Evolutionary conservation across 1,140 invertebrate genomes (phyloP).

Genomic region (Propsilocerus akamusi): DNA sequence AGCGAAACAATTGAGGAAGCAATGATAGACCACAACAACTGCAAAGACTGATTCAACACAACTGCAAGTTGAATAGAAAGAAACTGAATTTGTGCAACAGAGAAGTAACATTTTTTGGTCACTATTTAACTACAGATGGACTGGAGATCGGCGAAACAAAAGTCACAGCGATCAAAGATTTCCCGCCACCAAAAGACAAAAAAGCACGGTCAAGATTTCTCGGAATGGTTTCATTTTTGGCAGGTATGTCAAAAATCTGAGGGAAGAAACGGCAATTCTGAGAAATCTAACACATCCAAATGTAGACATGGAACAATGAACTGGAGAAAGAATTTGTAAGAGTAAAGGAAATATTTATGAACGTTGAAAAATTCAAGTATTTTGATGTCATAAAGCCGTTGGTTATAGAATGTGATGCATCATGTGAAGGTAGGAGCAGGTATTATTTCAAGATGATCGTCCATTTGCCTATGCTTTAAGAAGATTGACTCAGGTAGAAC

Average conservation of each 20-base stretch:
- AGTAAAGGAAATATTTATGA: conserved; percentile 16
- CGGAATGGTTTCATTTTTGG: conserved; percentile 23
- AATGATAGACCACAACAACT: conserved; percentile 13
- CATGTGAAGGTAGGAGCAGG: conserved; percentile 11
- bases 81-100: conserved; percentile 13
- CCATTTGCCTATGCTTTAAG: conserved; percentile 15
- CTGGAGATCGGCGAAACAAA: conserved; percentile 16
- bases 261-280: conserved; percentile 18
- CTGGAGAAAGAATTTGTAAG: conserved; percentile 15
- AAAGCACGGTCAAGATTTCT: conserved; percentile 21
- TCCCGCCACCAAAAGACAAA: too few species aligned
- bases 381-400: conserved; percentile 11
- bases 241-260: conserved; percentile 23
- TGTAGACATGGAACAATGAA: conserved; percentile 18
- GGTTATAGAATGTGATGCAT: conserved; percentile 9
- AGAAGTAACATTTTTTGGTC: conserved; percentile 17
- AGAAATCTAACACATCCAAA: conserved; percentile 23
- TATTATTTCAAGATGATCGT: conserved; percentile 12
- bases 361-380: conserved; percentile 13
- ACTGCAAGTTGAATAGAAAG: conserved; percentile 14
- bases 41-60: conserved; percentile 9
- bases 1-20: too few species aligned
- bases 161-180: conserved; percentile 20
- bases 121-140: conserved; percentile 15
- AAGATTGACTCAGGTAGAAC: conserved; percentile 16